Base-by-base conservation (phyloP, 2,888 invertebrate genomes). In the Diloba caeruleocephala region DNA sequence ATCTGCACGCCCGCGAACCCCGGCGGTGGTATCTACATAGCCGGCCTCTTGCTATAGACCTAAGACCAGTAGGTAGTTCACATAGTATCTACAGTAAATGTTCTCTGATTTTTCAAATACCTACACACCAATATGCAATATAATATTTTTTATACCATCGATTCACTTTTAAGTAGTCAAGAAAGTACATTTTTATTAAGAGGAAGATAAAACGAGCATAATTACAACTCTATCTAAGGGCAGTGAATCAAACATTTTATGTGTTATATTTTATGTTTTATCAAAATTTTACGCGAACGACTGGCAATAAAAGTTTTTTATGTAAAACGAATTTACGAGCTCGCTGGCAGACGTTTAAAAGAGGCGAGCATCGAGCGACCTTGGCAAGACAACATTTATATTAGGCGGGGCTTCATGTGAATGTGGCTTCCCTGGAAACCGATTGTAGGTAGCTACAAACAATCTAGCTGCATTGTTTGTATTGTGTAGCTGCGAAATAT, bases 221-320 rank as follows among this genome's bases (percentile, higher is more conserved):
- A 71, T 71, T 73, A 73, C 70, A 66, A 62, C 54, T 62, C 51
- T 71, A 70, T 71, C 62, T 60, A 25, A 21, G 55, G 54, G 62
- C 74, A 73, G 48, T 73, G 55, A 71, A 71, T 73, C 74, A 73
- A 73, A 66, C 46, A 49, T 70, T 64, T 71, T 65, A 71, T 49
- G 65, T 51, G 53, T 51, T 65, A 55, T 57, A 61, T 69, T 73
- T 71, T 73, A 71, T 60, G 62, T 73, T 73, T 72, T 70, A 65
- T 73, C 59, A 73, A 73, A 69, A 57, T 69, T 71, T 71, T 63
- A 71, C 50, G 62, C 41, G 71, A 44, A 62, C 52, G 53, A 52
- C 28, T 50, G 37, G 58, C 55, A 66, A 66, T 71, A 73, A 71
- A 71, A 63, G 59, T 53, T 66, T 60, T 71, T 74, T 70, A 73